Evolutionary conservation across 2,797 vertebrate genomes (phyloP).

Genomic region (Sciurus carolinensis): DNA sequence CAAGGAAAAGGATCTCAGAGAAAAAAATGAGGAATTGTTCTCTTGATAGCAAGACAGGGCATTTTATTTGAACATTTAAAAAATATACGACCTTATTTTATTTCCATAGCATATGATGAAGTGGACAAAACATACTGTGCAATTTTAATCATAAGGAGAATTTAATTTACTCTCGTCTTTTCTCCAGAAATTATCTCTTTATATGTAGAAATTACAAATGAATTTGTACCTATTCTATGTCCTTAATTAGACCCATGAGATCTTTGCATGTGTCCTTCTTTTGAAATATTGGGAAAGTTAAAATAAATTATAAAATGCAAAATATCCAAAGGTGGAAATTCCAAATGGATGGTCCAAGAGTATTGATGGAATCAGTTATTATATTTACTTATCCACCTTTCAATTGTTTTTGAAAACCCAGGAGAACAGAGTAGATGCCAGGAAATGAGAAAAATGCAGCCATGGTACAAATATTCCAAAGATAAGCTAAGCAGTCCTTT

Average conservation of each 20-base stretch:
- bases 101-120: background rate
- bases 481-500: constrained; percentile 64
- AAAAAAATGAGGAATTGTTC: background rate
- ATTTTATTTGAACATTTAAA: constrained; percentile 44
- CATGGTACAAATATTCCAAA: constrained; percentile 68
- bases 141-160: background rate
- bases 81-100: constrained; percentile 17
- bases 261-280: constrained; percentile 27
- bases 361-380: constrained; percentile 53
- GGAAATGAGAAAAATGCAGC: constrained; percentile 71
- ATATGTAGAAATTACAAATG: background rate
- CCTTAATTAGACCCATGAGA: constrained; percentile 22
- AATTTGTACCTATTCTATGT: background rate
- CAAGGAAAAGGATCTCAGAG: background rate
- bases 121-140: background rate
- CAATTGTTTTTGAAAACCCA: constrained; percentile 52
- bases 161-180: constrained; percentile 13
- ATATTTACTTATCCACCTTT: constrained; percentile 18
- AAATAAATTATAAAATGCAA: constrained; percentile 61
- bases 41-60: constrained; percentile 10
- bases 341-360: background rate
- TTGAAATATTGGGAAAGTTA: background rate
- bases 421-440: constrained; percentile 63
- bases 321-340: constrained; percentile 49
- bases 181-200: background rate